Evolutionary conservation across 1,140 invertebrate species (phyloP), one percentile per base, ranked within the genome.

Genomic region (Planococcus citri): DNA sequence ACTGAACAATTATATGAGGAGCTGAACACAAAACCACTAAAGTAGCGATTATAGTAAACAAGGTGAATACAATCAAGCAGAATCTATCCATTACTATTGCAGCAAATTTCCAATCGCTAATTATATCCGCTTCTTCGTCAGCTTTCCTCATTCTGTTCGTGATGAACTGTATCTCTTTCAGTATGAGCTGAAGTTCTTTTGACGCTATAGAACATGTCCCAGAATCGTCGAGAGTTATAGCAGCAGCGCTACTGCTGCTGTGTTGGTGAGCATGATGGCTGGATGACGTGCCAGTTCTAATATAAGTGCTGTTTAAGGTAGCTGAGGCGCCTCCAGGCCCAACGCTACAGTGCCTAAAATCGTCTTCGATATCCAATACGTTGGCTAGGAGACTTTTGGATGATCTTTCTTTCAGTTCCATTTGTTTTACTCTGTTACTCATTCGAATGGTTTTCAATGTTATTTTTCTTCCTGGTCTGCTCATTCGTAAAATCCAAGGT

Each of bases 71-170:
- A 80, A 95, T 92, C 79, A 99, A 86, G 83, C 96, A 98, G 79
- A 97, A 88, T 81, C 95, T 86, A 82, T 98, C 96, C 75, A 99
- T 93, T 74, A 98, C 96, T 94, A 98, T 93, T 72, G 96, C 96
- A 69, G 97, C 96, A 80, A 98, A 99, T 79, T 98, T 98, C 97
- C 97, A 99, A 79, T 99, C 96, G 78, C 88, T 91, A 72, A 94
- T 92, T 61, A 94, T 83, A 76, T 95, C 92, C n/a, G 89, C 86
- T 75, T 91, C 89, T 73, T 93, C 90, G 75, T 95, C 92, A 68
- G 90, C 86, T 78, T 94, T 92, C 76, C 88, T 87, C 88, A 95
- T 91, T 72, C 90, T 85, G 74, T 85, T 84, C 14, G 93, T 96
- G 76, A 98, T 97, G 80, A 95, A 96, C 77, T 92, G 90, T 64